Evolutionary conservation across 2,113 vertebrate species (phyloP), one percentile per base, ranked within the genome.

Genomic region (Oncorhynchus nerka): DNA sequence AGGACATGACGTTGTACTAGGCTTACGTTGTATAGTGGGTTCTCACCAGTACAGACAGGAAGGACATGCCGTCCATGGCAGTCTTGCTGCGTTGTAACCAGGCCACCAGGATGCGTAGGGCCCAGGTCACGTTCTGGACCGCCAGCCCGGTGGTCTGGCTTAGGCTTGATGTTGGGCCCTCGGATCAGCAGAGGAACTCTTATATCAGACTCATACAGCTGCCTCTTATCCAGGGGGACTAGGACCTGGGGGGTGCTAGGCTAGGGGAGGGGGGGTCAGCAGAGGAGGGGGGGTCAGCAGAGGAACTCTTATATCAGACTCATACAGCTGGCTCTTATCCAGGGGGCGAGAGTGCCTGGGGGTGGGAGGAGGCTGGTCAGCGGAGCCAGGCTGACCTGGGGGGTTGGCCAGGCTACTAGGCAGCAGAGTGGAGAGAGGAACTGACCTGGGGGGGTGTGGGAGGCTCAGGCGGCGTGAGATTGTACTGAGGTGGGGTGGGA

Each of bases 161-260:
- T 98, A 77, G 96, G 93, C 84, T 97, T 97, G 86, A 99, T 94
- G 70, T 95, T 95, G 5, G 98, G 98, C 24, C 97, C 98, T 92
- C 98, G 91, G 82, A 99, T 96, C 86, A 99, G 89, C 62, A 99
- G 90, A 65, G 98, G 98, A 85, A 99, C 97, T 90, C 94, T 95
- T 91, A 99, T 98, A 78, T 99, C 98, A 86, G 99, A 99, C 80
- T 99, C 98, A 81, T 99, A 99, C 4, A 99, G 95, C 85, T 99
- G 98, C 62, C 97, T 88, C 88, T 99, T 99, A 86, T 99, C 98
- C 90, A 98, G 91, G 19, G 98, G 98, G 80, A 99, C 85, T 99
- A n/a, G n/a, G 98, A 66, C 98, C 97, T 99, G 84, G 30, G 76
- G 39, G 70, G 5, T 71, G n/a, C n/a, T n/a, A n/a, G n/a, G n/a